A percentile compares a stretch with the other conserved stretches of the same genome.
phyloP scores from a whole-genome alignment of 2,888 invertebrate genomes.

The Leptinotarsa haldemani region DNA sequence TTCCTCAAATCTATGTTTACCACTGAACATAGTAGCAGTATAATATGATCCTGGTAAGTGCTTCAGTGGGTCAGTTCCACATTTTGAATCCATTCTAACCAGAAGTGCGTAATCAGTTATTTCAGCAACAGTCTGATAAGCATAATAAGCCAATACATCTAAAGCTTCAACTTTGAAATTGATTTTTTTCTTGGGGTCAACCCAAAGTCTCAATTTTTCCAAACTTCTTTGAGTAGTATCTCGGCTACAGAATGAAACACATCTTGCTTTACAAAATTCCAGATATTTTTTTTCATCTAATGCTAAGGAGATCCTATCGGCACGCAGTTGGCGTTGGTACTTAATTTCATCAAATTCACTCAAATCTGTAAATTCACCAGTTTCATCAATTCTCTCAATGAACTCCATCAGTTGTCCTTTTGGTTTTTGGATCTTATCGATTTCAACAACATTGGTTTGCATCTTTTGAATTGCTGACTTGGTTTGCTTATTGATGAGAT shows the following conservation, averaged over 20 bases:
- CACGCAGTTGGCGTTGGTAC: constrained; percentile 71
- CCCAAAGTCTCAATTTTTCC: constrained; percentile 72
- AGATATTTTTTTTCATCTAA: constrained; percentile 74
- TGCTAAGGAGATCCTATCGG: constrained; percentile 72
- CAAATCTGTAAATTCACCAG: constrained; percentile 69
- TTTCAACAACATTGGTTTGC: constrained; percentile 59
- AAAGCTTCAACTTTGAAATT: constrained; percentile 74
- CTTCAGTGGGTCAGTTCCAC: constrained; percentile 77
- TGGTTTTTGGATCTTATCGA: constrained; percentile 68
- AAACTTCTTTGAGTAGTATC: constrained; percentile 55
- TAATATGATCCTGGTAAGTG: constrained; percentile 75
- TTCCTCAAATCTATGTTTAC: constrained; percentile 66
- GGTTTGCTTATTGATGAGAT: constrained; percentile 72
- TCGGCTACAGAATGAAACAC: constrained; percentile 74
- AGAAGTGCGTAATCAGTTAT: constrained; percentile 87
- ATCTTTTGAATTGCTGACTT: constrained; percentile 63
- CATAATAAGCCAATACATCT: constrained; percentile 85
- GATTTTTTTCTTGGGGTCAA: constrained; percentile 74
- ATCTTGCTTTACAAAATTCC: constrained; percentile 83
- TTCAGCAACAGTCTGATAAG: constrained; percentile 91
- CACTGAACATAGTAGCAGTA: constrained; percentile 72
- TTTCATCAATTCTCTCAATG: constrained; percentile 70
- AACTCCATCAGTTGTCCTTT: constrained; percentile 67
- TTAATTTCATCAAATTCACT: constrained; percentile 71
- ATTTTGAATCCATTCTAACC: constrained; percentile 80